These are phyloP conservation scores for Tokudaia muenninki DNA, from an alignment of 2,797 vertebrate species.

Conservation along the genomic window DNA sequence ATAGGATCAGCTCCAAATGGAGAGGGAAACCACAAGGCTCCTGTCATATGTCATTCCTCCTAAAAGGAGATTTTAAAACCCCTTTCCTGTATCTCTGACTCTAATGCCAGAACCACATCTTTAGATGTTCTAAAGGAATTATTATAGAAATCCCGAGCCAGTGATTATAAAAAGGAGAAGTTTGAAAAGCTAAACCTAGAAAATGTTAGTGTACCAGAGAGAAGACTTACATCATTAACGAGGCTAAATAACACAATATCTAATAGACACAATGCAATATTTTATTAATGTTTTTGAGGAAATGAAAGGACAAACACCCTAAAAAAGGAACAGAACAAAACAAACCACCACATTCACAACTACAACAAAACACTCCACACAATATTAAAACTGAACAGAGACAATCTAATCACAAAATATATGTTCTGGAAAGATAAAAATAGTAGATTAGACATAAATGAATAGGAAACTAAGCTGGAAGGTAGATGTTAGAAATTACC, in stretches of 20 bases:
- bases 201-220: not conserved
- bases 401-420: not conserved
- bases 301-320: not conserved
- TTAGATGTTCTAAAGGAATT: conserved; percentile 9
- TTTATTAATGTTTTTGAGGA: not conserved
- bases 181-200: not conserved
- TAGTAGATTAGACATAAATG: not conserved
- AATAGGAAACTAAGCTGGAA: not conserved
- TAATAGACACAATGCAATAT: not conserved
- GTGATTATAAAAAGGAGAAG: not conserved
- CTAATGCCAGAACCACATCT: not conserved
- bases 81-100: not conserved
- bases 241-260: not conserved
- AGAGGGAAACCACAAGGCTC: too few relatives aligned
- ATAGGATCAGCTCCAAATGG: too few relatives aligned
- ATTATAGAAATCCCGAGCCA: not conserved
- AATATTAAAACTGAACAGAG: not conserved
- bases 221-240: not conserved
- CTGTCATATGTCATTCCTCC: too few relatives aligned
- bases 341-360: not conserved
- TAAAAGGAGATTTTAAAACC: not conserved
- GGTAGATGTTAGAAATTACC: not conserved
- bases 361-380: too few relatives aligned
- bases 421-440: not conserved
- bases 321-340: not conserved